Evolutionary conservation across 2,888 invertebrate genomes (phyloP).

Genomic region (Coleophora flavipennella): DNA sequence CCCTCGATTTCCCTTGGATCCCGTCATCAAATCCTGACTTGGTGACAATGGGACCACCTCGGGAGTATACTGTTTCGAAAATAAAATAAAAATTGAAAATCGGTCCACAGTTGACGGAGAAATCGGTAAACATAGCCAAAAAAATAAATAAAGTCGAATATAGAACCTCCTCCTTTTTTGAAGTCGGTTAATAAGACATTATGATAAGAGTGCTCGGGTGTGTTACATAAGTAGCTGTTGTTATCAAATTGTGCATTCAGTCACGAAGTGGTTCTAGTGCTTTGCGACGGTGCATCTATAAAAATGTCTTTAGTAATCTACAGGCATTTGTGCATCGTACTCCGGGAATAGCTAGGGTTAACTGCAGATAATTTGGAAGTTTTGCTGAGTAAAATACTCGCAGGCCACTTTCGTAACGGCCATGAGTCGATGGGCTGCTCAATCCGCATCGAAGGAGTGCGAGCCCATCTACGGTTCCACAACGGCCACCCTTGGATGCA

Average conservation of each 20-base stretch:
- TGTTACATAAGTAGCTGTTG: not conserved
- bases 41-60: no score
- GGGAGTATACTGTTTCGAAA: no score
- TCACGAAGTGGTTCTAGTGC: not conserved
- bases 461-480: not conserved
- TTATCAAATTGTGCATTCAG: not conserved
- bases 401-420: not conserved
- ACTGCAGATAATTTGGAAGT: not conserved
- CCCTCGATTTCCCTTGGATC: no score
- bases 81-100: no score
- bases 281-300: not conserved
- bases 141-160: no score
- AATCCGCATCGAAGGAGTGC: not conserved
- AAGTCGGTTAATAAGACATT: no score
- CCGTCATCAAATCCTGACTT: no score
- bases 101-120: no score
- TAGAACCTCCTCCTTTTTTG: no score
- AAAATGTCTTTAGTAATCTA: not conserved
- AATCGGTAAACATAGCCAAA: no score
- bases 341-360: not conserved
- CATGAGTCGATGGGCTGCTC: not conserved
- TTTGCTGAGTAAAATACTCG: not conserved
- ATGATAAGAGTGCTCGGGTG: not conserved
- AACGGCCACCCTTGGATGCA: conserved; percentile 1
- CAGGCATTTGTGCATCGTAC: not conserved